Percentiles rank a stretch among this genome's conserved stretches.
phyloP scores from a whole-genome alignment of 2,888 invertebrate genomes.

The Tenthredo mesomela region DNA sequence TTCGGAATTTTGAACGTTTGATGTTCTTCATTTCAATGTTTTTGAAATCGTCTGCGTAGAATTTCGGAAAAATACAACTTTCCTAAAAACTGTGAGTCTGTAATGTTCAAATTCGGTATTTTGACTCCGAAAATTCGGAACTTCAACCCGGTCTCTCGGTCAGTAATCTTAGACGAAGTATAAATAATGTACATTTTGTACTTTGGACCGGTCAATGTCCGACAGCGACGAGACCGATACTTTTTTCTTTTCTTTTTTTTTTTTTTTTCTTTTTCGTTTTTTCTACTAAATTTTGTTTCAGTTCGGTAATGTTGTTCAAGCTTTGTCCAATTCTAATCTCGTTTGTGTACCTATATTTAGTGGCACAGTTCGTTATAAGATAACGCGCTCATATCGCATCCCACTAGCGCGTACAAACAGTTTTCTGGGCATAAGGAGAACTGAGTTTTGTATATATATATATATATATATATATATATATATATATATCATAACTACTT shows the following conservation, averaged over 20 bases:
- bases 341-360: constrained; percentile 14
- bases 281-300: not conserved
- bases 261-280: not conserved
- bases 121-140: too few relatives aligned
- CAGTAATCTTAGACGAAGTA: not conserved
- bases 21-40: too few relatives aligned
- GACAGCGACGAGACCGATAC: not conserved
- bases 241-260: not conserved
- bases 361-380: not conserved
- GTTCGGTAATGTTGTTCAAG: not conserved
- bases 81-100: too few relatives aligned
- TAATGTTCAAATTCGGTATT: too few relatives aligned
- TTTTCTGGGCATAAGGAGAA: not conserved
- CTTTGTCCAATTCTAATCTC: constrained; percentile 10
- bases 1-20: too few relatives aligned
- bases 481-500: not conserved
- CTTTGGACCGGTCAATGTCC: not conserved
- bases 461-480: too few relatives aligned
- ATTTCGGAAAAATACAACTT: too few relatives aligned
- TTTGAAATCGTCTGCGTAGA: not conserved
- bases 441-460: not conserved
- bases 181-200: not conserved
- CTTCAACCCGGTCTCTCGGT: too few relatives aligned
- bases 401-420: not conserved
- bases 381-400: not conserved